Conservation (phyloP, 2,888 invertebrate species). For the Drosophila tanythrix region DNA sequence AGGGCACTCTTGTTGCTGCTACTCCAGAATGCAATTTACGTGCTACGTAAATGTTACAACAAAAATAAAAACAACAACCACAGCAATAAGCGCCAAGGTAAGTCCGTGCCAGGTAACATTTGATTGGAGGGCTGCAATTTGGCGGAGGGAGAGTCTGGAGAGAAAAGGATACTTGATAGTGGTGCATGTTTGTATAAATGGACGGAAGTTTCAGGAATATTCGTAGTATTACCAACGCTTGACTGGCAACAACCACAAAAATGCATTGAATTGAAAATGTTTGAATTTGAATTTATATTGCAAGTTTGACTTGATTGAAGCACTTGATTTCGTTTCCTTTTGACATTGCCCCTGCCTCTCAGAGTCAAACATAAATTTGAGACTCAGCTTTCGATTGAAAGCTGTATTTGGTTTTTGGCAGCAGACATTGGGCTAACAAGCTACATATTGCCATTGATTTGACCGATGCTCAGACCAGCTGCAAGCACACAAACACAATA, state of each 20-base stretch:
- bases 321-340: slow-evolving; percentile 76
- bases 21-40: slow-evolving; percentile 64
- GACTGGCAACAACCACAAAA: slow-evolving; percentile 76
- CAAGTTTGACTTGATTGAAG: slow-evolving; percentile 77
- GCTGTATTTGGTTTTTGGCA: slow-evolving; percentile 1
- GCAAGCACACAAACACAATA: slow-evolving; percentile 6
- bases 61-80: slow-evolving; percentile 38
- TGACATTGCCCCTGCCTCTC: slow-evolving; percentile 34
- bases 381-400: slow-evolving; percentile 21
- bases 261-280: slow-evolving; percentile 78
- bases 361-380: slow-evolving; percentile 1
- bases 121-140: slow-evolving; percentile 70
- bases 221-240: slow-evolving; percentile 66
- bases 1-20: slow-evolving; percentile 17
- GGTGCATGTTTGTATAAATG: slow-evolving; percentile 28
- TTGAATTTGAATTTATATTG: slow-evolving; percentile 80
- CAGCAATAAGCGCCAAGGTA: slow-evolving; percentile 38
- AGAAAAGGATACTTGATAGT: slow-evolving; percentile 42
- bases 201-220: slow-evolving; percentile 63
- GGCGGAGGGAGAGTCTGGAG: slow-evolving; percentile 5
- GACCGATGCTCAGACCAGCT: slow-evolving; percentile 4
- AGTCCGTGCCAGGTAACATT: slow-evolving; percentile 44
- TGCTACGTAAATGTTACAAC: slow-evolving; percentile 62
- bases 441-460: slow-evolving; percentile 35
- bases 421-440: slow-evolving; percentile 45